Evolutionary conservation across 1,140 invertebrate genomes (phyloP), one percentile per base, ranked within the genome.

Genomic region (honey bee (Apis mellifera)): DNA sequence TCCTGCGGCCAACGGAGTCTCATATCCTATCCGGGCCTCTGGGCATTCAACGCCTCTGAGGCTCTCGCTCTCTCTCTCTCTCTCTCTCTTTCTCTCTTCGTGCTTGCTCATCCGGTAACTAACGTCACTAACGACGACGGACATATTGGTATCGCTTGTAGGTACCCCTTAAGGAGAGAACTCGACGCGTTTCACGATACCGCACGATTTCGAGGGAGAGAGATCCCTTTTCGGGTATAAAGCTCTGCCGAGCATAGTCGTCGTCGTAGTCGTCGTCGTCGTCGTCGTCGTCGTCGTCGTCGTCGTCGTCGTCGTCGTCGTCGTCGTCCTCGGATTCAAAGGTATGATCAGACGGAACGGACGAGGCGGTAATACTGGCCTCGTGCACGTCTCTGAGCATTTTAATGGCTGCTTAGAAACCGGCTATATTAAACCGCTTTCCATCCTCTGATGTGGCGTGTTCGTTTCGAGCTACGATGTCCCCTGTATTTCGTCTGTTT

Each of bases 11-110:
- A 77, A 78, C 60, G 19, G 86, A 88, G 80, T 85, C 86, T 91
- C 90, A 89, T 91, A 89, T 91, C 90, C 89, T 91, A 87, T n/a
- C n/a, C 84, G 89, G 81, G 85, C 88, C 90, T 91, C 85, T 89
- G 86, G 88, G 88, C 89, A 90, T 89, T 87, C 84, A 85, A 57
- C 80, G 69, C 59, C 78, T 59, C 78, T 32, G 23, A 60, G 65
- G 32, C 4, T 42, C 32, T 2, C 2, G 2, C 32, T 4, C 2
- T 32, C 32, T 32, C 32, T 42, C 32, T 42, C 32, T 7, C 32
- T 42, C 4, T 4, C 4, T 42, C 32, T 42, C 32, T 4, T 50
- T 42, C 15, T 82, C 86, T 81, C 77, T 81, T 42, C 59, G 78
- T 88, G 82, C 80, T 88, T 80, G 78, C 83, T 88, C 84, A 89